These are phyloP conservation scores for Rhinophrynus dorsalis DNA, from an alignment of 2,797 vertebrate genomes.

Conservation along the genomic window DNA sequence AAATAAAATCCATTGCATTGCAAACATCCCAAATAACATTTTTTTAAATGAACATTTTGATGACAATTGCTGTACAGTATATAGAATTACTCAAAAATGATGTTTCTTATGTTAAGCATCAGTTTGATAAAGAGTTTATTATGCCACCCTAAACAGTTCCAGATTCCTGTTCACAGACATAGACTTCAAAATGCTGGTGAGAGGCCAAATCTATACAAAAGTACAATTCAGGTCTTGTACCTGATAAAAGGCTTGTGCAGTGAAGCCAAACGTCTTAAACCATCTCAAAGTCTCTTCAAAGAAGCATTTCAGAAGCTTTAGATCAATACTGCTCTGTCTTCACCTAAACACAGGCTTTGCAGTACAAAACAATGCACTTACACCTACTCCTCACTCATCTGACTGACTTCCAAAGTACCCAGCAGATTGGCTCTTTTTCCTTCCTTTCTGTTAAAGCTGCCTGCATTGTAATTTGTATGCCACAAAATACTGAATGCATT, in stretches of 20 bases:
- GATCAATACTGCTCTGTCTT: background rate
- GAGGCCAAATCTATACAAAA: background rate
- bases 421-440: background rate
- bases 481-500: background rate
- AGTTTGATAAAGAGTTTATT: no score
- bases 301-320: background rate
- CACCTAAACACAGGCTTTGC: background rate
- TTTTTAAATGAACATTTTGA: no score
- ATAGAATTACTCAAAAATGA: no score
- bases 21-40: no score
- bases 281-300: conserved; percentile 9
- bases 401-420: background rate
- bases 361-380: background rate
- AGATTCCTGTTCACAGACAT: no score
- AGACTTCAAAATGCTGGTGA: conserved; percentile 2
- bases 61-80: no score
- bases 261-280: conserved; percentile 1
- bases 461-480: background rate
- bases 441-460: background rate
- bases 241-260: conserved; percentile 24
- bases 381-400: background rate
- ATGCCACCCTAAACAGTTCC: no score
- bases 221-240: conserved; percentile 24
- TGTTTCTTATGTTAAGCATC: no score
- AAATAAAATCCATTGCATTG: background rate